phyloP scores from a whole-genome alignment of 2,888 invertebrate genomes.

The Eupithecia dodoneata region DNA sequence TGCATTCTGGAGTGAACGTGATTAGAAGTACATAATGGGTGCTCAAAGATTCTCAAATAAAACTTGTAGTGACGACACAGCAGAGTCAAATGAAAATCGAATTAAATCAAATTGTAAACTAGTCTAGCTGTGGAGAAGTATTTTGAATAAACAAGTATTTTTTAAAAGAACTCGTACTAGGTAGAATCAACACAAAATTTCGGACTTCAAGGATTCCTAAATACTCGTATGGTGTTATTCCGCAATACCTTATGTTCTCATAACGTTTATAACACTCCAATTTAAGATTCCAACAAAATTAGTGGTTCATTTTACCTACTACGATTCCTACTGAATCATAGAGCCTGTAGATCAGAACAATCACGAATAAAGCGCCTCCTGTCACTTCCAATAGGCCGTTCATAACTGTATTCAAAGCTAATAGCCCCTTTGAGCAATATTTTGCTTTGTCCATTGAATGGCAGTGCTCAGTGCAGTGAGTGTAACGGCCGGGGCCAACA shows the following conservation, averaged over 20 bases:
- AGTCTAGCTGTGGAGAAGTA: background rate
- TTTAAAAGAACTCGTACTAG: background rate
- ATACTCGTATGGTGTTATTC: background rate
- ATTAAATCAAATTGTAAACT: background rate
- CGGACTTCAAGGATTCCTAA: background rate
- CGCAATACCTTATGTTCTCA: background rate
- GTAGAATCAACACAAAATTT: background rate
- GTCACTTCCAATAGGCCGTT: constrained; percentile 4
- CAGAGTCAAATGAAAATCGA: background rate
- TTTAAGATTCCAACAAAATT: background rate
- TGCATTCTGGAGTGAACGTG: background rate
- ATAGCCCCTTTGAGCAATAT: constrained; percentile 19
- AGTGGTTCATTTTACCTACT: no score
- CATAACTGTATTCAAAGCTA: constrained; percentile 7
- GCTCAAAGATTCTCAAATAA: background rate
- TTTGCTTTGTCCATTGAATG: constrained; percentile 31
- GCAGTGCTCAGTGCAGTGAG: constrained; percentile 10
- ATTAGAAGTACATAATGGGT: background rate
- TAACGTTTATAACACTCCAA: background rate
- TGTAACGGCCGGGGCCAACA: constrained; percentile 10
- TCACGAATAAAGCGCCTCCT: background rate
- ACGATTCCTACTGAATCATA: no score
- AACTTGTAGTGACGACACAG: background rate
- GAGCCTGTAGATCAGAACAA: background rate
- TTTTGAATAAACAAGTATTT: no score